Evolutionary conservation across 2,797 vertebrate species (phyloP), one percentile per base, ranked within the genome.

Genomic region (Siniperca obscura): DNA sequence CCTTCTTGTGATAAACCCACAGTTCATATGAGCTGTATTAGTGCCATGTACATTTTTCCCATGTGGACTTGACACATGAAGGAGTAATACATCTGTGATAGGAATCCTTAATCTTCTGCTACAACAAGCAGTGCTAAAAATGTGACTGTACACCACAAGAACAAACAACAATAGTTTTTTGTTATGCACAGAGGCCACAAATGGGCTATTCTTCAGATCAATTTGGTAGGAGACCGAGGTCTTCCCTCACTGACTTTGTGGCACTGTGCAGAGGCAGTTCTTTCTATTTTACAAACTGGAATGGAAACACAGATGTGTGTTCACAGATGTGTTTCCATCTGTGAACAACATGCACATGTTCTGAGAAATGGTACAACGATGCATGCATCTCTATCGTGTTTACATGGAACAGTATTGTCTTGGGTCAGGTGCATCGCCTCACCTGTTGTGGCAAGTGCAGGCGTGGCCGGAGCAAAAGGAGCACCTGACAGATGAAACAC

Each of bases 381-480:
- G 50, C 19, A n/a, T 40, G 40, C 1, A 36, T 56, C 4, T 14
- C 1, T 52, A 8, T 62, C 52, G 38, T 59, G 25, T 67, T 27
- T 36, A 36, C 16, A 25, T 22, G 7, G 22, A 0, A 19, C 5
- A 38, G 17, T 36, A 57, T 4, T 67, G 16, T 44, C 9, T 30
- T 21, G 40, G 38, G 14, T 25, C 5, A n/a, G 9, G 10, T 53
- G 30, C 6, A 14, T 42, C 1, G 2, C 36, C 87, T 90, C 60
- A 92, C 90, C 90, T 89, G 83, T 71, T 70, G 81, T 50, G 27
- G 34, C 2, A 19, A 80, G 67, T 59, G 4, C 55, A 57, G 5
- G 53, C 0, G 0, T 46, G 13, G 6, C 65, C 5, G 71, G 4
- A 67, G 40, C 16, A 74, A 56, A 83, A 14, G 87, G 68, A 76